phyloP scores from a whole-genome alignment of 2,113 vertebrate species.

The Eubucco bourcierii region DNA sequence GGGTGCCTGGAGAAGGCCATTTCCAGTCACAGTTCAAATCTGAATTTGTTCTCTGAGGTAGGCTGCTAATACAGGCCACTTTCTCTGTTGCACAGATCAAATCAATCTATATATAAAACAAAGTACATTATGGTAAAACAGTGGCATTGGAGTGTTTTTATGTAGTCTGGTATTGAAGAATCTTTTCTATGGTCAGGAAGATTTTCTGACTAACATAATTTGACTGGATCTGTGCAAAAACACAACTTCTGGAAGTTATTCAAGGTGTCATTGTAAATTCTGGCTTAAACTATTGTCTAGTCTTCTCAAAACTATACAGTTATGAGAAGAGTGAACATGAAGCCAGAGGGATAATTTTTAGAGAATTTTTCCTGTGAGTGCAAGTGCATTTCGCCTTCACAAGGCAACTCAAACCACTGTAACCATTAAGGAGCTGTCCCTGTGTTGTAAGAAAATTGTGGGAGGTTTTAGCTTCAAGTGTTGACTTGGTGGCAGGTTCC shows the following conservation, averaged over 20 bases:
- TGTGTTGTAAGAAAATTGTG: not conserved
- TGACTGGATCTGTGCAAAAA: not conserved
- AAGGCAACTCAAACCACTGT: not conserved
- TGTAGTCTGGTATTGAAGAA: not conserved
- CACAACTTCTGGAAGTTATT: not conserved
- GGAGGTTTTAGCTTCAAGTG: accelerated
- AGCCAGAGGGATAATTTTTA: not conserved
- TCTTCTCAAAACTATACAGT: not conserved
- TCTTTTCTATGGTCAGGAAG: not conserved
- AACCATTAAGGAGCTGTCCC: not conserved
- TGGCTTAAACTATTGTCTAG: not conserved
- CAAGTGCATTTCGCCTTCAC: not conserved
- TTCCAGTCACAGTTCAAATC: not conserved
- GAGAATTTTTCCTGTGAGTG: not conserved
- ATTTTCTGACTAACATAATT: not conserved
- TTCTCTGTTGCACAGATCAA: not conserved
- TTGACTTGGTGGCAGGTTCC: not conserved
- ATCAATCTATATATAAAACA: not conserved
- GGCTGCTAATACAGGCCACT: not conserved
- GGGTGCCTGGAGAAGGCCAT: not conserved
- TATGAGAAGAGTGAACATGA: not conserved
- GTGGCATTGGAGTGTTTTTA: accelerated
- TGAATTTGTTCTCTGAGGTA: not conserved
- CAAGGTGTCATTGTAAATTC: not conserved
- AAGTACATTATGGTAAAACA: not conserved